Base-by-base conservation (phyloP, 1,140 invertebrate genomes). In the Meteorus sp. region DNA sequence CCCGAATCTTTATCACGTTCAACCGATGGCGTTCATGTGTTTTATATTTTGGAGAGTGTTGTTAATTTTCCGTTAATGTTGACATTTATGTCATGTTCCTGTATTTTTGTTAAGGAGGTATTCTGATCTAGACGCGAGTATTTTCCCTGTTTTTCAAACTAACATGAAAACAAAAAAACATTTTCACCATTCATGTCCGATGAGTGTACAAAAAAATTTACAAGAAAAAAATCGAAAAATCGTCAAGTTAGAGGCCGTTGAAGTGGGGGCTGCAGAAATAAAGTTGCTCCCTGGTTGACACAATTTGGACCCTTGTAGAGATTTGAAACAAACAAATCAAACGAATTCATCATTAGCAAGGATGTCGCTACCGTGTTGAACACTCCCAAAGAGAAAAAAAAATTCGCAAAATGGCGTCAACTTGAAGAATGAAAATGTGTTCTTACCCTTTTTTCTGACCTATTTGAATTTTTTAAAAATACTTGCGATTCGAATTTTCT, bases 371-470 rank as follows among this genome's bases (percentile, higher is more conserved):
- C n/a, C 17, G 13, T 15, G 1, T 43, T 43, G 39, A 43, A 3
- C 15, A 19, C 8, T n/a, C 6, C 13, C 2, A 31, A 35, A 31
- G 13, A 53, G n/a, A 53, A 33, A 20, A 11, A 35, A 37, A 35
- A 48, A 48, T 48, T 53, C 20, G 8, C 13, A 22, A 53, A 53
- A 53, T 53, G 50, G 29, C 50, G 50, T 22, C 50, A 7, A 20
- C 19, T 15, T 37, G 1, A 53, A 53, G 23, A 35, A n/a, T n/a
- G n/a, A 53, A 53, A 37, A 37, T 22, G 8, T 37, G n/a, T 37
- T 43, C 20, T 43, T 4, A 43, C 13, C 39, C 39, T 43, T 4
- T 19, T 43, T 43, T 43, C 2, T 19, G 13, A 43, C 13, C 17
- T 37, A 37, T 53, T 20, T 9, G 20, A 22, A 19, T 39, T 20